Base-by-base conservation (phyloP, 37 sponge, comb jelly and placozoan species). In the Diacarnus erythraeanus region DNA sequence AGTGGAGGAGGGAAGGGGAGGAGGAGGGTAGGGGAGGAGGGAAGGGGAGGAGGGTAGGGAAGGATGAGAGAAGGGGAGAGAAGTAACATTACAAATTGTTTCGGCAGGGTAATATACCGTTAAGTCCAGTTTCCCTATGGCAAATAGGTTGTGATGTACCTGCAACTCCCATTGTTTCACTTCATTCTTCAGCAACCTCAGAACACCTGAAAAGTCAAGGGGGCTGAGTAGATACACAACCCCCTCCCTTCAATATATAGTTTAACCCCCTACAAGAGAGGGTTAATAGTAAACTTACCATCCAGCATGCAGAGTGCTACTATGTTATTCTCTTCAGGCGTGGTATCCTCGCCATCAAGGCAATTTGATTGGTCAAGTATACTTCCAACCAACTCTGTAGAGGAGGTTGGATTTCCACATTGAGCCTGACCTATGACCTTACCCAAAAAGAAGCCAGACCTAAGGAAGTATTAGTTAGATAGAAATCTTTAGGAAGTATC, bases 81-180 rank as follows among this genome's bases (percentile, higher is more conserved):
- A 59, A 59, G 4, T 4, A 10, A 3, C 3, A 59, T 59, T 27
- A 10, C n/a, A n/a, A n/a, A n/a, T n/a, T n/a, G n/a, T n/a, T n/a
- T n/a, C n/a, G n/a, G n/a, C n/a, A n/a, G n/a, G n/a, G n/a, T n/a
- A n/a, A n/a, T n/a, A n/a, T 20, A 89, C 94, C 56, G 80, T 86
- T 27, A 93, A 15, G 39, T 86, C 86, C 40, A 93, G 75, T 64
- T 83, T 85, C 0, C 61, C 60, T 8, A 88, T 77, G 41, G 94
- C 44, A 59, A 93, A 93, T 29, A 93, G 68, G 59, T 70, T 86
- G 51, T 89, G 94, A 42, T 77, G 82, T 39, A 93, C 90, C 29
- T 83, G 86, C 18, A 89, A 76, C 59, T 88, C 86, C 94, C 94
- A 93, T 44, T 76, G 63, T 76, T 81, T 75, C 39, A 37, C 51